Evolutionary conservation across 2,113 vertebrate genomes (phyloP), one percentile per base, ranked within the genome.

Genomic region (Corythaixoides concolor): DNA sequence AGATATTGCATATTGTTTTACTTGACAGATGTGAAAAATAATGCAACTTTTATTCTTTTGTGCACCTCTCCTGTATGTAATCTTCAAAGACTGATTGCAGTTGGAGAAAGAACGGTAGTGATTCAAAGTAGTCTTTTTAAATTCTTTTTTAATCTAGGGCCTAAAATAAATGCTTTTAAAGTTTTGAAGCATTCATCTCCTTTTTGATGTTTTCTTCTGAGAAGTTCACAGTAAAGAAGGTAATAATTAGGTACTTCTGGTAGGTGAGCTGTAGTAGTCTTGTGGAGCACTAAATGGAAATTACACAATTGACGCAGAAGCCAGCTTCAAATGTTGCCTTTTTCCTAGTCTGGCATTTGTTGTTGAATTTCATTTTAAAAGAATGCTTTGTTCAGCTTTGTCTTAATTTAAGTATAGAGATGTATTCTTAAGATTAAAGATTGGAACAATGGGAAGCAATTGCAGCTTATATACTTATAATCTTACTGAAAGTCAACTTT

Each of bases 161-260:
- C 95, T 97, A 49, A 85, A 78, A 79, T 69, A 69, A 78, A 80
- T 91, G 56, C 35, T 91, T 53, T 55, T 88, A 85, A 98, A 98
- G 96, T 98, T 98, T 93, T 87, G 70, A 96, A 95, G 91, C 26
- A 58, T 72, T 96, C 62, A 88, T 76, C 77, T 95, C 81, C 70
- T 92, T 84, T 94, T 95, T 91, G 95, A 74, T 89, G 6, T 97
- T 98, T 96, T 95, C 96, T 97, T 97, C 94, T 92, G 95, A 96
- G 94, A 90, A 60, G 9, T 95, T 94, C 56, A 55, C 74, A 85
- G 96, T 97, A 91, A 97, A 97, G 97, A 88, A 96, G 97, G 90
- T 91, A 88, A 88, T 58, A 84, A 84, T 73, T 32, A 93, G 88
- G 28, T 77, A 8, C 87, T 73, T 97, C 59, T 78, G 23, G 33